Evolutionary conservation across 2,797 vertebrate species (phyloP).

Genomic region (Lutjanus argentimaculatus): DNA sequence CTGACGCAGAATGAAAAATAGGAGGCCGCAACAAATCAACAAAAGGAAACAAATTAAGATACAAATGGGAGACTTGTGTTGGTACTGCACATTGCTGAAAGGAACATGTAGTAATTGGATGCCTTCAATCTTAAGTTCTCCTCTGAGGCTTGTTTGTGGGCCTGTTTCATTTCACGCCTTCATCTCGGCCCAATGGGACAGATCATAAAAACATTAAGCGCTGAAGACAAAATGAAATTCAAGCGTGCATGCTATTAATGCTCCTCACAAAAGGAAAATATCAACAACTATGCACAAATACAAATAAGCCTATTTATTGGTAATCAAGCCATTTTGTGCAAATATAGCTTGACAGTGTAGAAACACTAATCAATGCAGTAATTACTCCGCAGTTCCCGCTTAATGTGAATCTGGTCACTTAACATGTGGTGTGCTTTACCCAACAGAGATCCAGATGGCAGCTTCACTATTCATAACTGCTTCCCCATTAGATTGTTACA

Average conservation of each 20-base stretch:
- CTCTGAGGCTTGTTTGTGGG: slow-evolving; percentile 73
- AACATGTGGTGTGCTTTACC: slow-evolving; percentile 65
- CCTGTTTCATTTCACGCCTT: slow-evolving; percentile 77
- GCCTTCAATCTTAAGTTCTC: slow-evolving; percentile 73
- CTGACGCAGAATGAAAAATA: slow-evolving; percentile 54
- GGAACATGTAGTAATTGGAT: slow-evolving; percentile 79
- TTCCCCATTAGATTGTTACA: slow-evolving; percentile 61
- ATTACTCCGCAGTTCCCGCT: slow-evolving; percentile 55
- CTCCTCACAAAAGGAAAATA: slow-evolving; percentile 45
- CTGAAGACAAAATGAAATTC: slow-evolving; percentile 68
- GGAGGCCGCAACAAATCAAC: slow-evolving; percentile 64
- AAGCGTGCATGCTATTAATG: slow-evolving; percentile 59
- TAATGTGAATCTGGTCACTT: slow-evolving; percentile 68
- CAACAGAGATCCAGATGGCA: slow-evolving; percentile 63
- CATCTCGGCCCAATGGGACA: slow-evolving; percentile 67
- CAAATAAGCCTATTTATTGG: slow-evolving; percentile 65
- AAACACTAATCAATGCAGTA: slow-evolving; percentile 67
- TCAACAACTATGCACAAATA: slow-evolving; percentile 47
- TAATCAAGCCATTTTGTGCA: slow-evolving; percentile 61
- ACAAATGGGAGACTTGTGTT: slow-evolving; percentile 46
- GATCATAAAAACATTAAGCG: slow-evolving; percentile 70
- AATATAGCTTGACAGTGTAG: slow-evolving; percentile 48
- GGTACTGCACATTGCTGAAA: slow-evolving; percentile 48
- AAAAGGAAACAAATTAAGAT: slow-evolving; percentile 54
- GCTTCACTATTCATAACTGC: slow-evolving; percentile 50